Base-by-base conservation (phyloP, 2,888 invertebrate species). In the Aleiodes leptofemur region DNA sequence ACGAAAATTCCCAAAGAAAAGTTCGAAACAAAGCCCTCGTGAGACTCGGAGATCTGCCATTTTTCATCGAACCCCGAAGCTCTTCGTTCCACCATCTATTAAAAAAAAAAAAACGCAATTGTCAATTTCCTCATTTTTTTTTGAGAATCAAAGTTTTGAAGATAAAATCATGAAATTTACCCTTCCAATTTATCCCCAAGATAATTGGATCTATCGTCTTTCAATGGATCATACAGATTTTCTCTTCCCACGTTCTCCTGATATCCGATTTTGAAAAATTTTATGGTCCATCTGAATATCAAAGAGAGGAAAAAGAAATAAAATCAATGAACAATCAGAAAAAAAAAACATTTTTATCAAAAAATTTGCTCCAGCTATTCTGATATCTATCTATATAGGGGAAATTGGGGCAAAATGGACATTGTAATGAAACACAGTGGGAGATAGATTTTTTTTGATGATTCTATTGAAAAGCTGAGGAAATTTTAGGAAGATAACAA, bases 231-330 rank as follows among this genome's bases (percentile, higher is more conserved):
- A 84, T 94, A 94, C 59, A 97, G 90, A 89, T 97, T 97, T 34
- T 92, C 91, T 61, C 94, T 91, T 79, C 94, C 94, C 66, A 97
- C 88, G 69, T 94, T 93, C 82, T 95, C 93, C 74, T 91, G 92
- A 83, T 93, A 93, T 0, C 96, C 97, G 85, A 93, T 93, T 82
- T 92, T 93, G 90, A 96, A 96, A 83, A 95, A 90, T 5, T 93
- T 94, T 84, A 95, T 90, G 73, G 95, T 94, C 93, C 96, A 97
- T 90, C 95, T 95, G 85, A 56, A 91, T 34, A 34, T 4, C 6
- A 34, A 6, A 34, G 34, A 34, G 6, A 34, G 0, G 34, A 34
- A 34, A 34, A 23, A 4, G 1, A 0, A 34, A 34, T 34, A 34
- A 34, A 4, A 34, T 34, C 34, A 34, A 34, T 34, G 34, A 23